These are phyloP conservation scores for Spongilla lacustris DNA, from an alignment of 37 sponge, comb jelly and placozoan species.

Conservation along the genomic window DNA sequence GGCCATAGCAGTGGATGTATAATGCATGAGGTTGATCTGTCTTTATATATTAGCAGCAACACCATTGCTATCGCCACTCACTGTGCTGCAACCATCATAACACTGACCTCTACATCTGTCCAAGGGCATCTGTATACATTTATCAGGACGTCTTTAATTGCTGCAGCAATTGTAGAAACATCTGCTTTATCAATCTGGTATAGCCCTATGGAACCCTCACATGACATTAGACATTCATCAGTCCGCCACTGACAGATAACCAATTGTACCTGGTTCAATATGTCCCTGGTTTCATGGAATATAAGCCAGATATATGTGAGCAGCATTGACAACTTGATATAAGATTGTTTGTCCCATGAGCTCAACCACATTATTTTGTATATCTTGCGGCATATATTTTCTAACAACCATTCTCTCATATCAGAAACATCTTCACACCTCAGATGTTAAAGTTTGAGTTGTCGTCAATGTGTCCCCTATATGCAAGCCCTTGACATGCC, in stretches of 20 bases:
- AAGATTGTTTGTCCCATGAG: slow-evolving; percentile 33
- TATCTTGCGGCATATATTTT: slow-evolving; percentile 40
- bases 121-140: slow-evolving; percentile 17
- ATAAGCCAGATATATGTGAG: slow-evolving; percentile 6
- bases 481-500: slow-evolving; percentile 45
- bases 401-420: slow-evolving; percentile 10
- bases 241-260: slow-evolving; percentile 11
- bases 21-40: too few species aligned
- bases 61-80: slow-evolving; percentile 22
- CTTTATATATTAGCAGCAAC: slow-evolving; percentile 18
- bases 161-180: slow-evolving; percentile 39
- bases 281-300: background rate
- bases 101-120: slow-evolving; percentile 46
- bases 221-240: slow-evolving; percentile 17
- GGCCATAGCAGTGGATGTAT: slow-evolving; percentile 66
- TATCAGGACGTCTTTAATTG: slow-evolving; percentile 29
- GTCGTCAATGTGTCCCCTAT: slow-evolving; percentile 19
- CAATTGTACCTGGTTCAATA: slow-evolving; percentile 34
- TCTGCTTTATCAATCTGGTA: slow-evolving; percentile 31
- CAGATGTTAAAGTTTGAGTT: slow-evolving; percentile 18
- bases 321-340: slow-evolving; percentile 2
- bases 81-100: slow-evolving; percentile 50
- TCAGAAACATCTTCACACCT: slow-evolving; percentile 34
- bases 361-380: slow-evolving; percentile 46
- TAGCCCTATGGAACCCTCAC: slow-evolving; percentile 58